phyloP scores from a whole-genome alignment of 2,888 invertebrate species.

The Drosophila pseudotakahashii region DNA sequence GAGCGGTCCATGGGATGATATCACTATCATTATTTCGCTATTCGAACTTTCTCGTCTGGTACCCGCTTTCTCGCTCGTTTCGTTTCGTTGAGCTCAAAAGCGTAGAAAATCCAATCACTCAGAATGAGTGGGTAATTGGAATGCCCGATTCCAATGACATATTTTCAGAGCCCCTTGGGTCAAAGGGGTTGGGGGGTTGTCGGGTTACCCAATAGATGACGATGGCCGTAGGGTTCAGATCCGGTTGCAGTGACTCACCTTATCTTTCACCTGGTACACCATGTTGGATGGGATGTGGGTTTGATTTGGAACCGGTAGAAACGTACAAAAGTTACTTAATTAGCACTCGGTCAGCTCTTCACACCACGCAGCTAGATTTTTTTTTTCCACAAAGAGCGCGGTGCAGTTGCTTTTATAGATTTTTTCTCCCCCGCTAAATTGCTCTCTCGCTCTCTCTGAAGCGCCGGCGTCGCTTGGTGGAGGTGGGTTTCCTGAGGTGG shows the following conservation, averaged over 20 bases:
- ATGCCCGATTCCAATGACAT: slow-evolving; percentile 14
- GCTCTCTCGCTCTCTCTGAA: neutral
- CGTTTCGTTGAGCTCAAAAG: too few relatives aligned
- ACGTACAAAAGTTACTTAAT: slow-evolving; percentile 51
- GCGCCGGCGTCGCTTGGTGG: neutral
- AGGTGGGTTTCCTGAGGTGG: neutral
- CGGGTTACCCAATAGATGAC: slow-evolving; percentile 10
- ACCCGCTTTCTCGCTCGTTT: slow-evolving; percentile 4
- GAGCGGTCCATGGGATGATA: slow-evolving; percentile 16
- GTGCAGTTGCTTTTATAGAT: slow-evolving; percentile 24
- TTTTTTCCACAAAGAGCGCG: slow-evolving; percentile 8
- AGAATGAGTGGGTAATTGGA: slow-evolving; percentile 6
- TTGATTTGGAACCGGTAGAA: slow-evolving; percentile 20
- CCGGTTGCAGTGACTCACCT: slow-evolving; percentile 66
- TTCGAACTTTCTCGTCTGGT: slow-evolving; percentile 3
- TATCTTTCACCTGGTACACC: slow-evolving; percentile 81
- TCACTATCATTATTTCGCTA: slow-evolving; percentile 7
- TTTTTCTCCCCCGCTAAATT: neutral
- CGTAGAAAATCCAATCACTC: slow-evolving; percentile 4
- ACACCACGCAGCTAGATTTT: slow-evolving; percentile 41
- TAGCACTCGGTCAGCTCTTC: slow-evolving; percentile 30
- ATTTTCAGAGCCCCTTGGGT: slow-evolving; percentile 8
- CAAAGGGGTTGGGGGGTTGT: neutral
- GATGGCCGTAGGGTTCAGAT: neutral
- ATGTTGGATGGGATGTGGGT: slow-evolving; percentile 64